Evolutionary conservation across 1,140 invertebrate genomes (phyloP).

Genomic region (Scaptomyza pallida): DNA sequence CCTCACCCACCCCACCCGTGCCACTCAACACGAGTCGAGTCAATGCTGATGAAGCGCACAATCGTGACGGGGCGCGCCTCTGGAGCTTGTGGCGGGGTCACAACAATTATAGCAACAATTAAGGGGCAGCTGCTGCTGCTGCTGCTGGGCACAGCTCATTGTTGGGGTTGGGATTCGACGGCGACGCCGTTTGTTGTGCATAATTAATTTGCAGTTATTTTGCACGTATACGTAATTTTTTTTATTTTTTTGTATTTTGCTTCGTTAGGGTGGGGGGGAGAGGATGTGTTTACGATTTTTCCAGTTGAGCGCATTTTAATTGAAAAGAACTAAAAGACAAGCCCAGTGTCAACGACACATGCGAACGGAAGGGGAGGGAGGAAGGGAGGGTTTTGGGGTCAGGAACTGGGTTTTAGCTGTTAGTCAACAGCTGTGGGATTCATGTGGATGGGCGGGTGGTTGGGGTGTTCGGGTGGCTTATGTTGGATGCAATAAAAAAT

Average conservation of each 20-base stretch:
- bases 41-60: conserved; percentile 45
- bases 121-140: conserved; percentile 69
- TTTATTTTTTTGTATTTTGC: too few relatives aligned
- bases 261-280: neutral
- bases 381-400: conserved; percentile 5
- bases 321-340: conserved; percentile 76
- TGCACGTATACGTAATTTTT: conserved; percentile 33
- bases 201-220: conserved; percentile 77
- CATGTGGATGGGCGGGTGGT: too few relatives aligned
- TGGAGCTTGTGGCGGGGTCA: conserved; percentile 34
- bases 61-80: conserved; percentile 33
- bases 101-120: conserved; percentile 81
- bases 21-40: conserved; percentile 7
- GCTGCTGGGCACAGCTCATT: conserved; percentile 44
- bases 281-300: conserved; percentile 75
- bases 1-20: neutral
- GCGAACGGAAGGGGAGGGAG: neutral
- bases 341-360: conserved; percentile 72
- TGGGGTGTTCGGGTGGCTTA: too few relatives aligned
- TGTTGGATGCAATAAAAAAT: conserved; percentile 74
- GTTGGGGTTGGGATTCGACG: conserved; percentile 10
- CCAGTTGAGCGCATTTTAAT: conserved; percentile 78
- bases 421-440: conserved; percentile 61
- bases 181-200: conserved; percentile 71
- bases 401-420: conserved; percentile 19